These are phyloP conservation scores for Echinops telfairi DNA, from an alignment of 2,113 vertebrate genomes.

Conservation along the genomic window DNA sequence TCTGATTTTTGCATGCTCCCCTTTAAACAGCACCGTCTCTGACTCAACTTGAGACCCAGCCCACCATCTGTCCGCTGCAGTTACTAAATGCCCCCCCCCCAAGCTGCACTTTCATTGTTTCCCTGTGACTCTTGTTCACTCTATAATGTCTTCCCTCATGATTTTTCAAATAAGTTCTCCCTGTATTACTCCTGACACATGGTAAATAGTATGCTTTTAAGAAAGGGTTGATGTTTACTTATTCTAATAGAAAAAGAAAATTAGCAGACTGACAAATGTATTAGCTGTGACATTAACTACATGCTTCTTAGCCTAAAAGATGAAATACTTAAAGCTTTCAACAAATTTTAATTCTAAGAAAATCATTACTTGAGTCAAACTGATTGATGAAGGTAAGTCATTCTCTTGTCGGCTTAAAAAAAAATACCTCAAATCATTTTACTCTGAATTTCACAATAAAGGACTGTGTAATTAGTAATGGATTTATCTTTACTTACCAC, in stretches of 20 bases:
- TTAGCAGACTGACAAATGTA: constrained; percentile 83
- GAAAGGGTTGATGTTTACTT: constrained; percentile 81
- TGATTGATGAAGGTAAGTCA: constrained; percentile 71
- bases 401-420: constrained; percentile 71
- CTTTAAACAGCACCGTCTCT: constrained; percentile 52
- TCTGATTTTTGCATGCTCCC: constrained; percentile 7
- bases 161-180: constrained; percentile 80
- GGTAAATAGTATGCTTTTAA: constrained; percentile 81
- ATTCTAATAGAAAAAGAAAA: constrained; percentile 83
- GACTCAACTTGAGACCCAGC: background rate
- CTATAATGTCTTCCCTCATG: constrained; percentile 73
- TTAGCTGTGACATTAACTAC: constrained; percentile 83
- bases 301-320: constrained; percentile 78
- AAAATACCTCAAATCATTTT: constrained; percentile 69
- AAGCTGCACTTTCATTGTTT: constrained; percentile 71
- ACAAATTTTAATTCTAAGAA: constrained; percentile 74
- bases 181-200: constrained; percentile 78
- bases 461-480: constrained; percentile 58
- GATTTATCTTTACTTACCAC: constrained; percentile 67
- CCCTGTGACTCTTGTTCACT: constrained; percentile 67
- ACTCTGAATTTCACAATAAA: constrained; percentile 60
- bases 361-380: constrained; percentile 77
- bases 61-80: constrained; percentile 3
- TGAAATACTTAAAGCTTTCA: constrained; percentile 81
- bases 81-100: constrained; percentile 66